phyloP scores from a whole-genome alignment of 2,113 vertebrate species.

The Platysteira castanea region DNA sequence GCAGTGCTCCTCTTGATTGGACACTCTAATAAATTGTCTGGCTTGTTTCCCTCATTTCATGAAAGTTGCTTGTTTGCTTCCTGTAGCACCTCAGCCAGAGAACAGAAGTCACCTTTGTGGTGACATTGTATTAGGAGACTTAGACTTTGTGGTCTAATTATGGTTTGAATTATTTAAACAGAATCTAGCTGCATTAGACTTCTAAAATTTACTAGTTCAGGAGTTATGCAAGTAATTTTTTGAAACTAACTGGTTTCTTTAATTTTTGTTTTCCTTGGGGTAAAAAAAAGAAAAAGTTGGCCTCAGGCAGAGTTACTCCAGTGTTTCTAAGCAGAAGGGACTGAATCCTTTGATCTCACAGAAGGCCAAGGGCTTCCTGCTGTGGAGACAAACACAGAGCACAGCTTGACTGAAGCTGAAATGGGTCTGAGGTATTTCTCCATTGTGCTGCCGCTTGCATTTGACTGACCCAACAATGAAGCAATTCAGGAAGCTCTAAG shows the following conservation, averaged over 20 bases:
- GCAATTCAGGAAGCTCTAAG: not conserved
- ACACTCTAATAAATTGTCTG: not conserved
- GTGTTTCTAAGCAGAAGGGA: not conserved
- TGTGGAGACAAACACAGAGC: not conserved
- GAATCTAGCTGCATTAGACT: not conserved
- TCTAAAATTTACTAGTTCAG: not conserved
- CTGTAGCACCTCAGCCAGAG: not conserved
- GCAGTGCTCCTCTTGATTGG: not conserved
- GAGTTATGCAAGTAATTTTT: not conserved
- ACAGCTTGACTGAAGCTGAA: not conserved
- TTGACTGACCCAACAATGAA: not conserved
- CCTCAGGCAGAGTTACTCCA: not conserved
- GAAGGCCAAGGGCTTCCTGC: not conserved
- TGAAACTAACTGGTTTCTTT: not conserved
- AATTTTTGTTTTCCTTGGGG: not conserved
- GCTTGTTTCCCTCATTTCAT: not conserved
- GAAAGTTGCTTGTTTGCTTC: not conserved
- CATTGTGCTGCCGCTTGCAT: not conserved
- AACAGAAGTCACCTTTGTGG: not conserved
- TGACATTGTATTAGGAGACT: not conserved
- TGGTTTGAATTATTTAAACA: not conserved
- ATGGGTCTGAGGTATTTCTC: not conserved
- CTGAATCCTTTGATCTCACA: not conserved
- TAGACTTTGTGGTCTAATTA: not conserved
- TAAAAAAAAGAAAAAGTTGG: not conserved